phyloP scores from a whole-genome alignment of 1,140 invertebrate genomes.

The Macrobrachium rosenbergii region DNA sequence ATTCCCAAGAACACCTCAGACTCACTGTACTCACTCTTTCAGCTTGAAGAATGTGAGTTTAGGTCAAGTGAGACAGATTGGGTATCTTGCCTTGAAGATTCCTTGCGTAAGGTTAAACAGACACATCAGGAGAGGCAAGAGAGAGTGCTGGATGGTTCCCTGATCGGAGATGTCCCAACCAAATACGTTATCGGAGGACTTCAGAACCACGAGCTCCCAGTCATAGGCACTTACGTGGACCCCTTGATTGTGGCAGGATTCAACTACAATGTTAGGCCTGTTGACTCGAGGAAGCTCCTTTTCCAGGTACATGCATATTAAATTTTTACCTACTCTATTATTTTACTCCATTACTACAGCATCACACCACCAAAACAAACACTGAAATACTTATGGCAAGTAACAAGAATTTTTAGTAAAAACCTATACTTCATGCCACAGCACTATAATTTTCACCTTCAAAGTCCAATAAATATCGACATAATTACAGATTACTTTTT shows the following conservation, averaged over 20 bases:
- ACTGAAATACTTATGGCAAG: too few relatives aligned
- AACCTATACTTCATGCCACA: too few relatives aligned
- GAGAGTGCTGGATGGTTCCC: slow-evolving; percentile 74
- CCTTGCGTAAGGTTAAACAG: too few relatives aligned
- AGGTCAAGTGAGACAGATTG: slow-evolving; percentile 75
- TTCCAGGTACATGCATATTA: slow-evolving; percentile 68
- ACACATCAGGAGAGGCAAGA: slow-evolving; percentile 54
- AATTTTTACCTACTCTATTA: too few relatives aligned
- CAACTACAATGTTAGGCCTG: slow-evolving; percentile 79
- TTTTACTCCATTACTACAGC: too few relatives aligned
- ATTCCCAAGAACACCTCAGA: neutral
- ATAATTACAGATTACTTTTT: too few relatives aligned
- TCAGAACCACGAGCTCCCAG: slow-evolving; percentile 80
- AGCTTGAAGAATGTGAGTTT: slow-evolving; percentile 69
- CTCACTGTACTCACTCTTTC: slow-evolving; percentile 55
- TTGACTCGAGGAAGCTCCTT: slow-evolving; percentile 74
- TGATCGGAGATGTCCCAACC: slow-evolving; percentile 78
- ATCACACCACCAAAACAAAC: too few relatives aligned
- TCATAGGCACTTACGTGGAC: slow-evolving; percentile 84
- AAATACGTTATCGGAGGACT: slow-evolving; percentile 79
- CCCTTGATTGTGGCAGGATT: slow-evolving; percentile 82
- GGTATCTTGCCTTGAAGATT: too few relatives aligned
- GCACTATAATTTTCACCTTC: too few relatives aligned
- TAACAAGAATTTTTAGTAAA: too few relatives aligned
- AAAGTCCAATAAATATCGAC: too few relatives aligned